Base-by-base conservation (phyloP, 2,113 vertebrate genomes). In the Mungos mungo region DNA sequence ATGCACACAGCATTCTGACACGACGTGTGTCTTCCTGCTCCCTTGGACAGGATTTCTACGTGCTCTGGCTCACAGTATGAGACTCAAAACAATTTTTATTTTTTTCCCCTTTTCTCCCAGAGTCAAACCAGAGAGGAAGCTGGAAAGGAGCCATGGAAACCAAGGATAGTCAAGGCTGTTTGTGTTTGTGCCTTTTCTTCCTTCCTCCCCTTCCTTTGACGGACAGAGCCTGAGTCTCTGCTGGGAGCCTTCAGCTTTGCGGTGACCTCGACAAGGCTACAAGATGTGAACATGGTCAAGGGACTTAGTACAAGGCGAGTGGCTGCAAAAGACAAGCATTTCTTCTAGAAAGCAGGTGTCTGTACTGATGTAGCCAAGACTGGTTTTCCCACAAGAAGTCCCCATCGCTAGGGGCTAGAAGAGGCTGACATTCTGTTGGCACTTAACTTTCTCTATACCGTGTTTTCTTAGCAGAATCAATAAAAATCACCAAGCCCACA, bases 11-110 rank as follows among this genome's bases (percentile, higher is more conserved):
- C 0, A 4, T 18, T 63, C 25, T n/a, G 15, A 41, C 2, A 2
- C 2, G 38, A 38, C 54, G 16, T 35, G n/a, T n/a, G 38, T 33
- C 72, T 14, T 63, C 91, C 74, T 95, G 23, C 41, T 83, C 77
- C 71, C 47, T 23, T n/a, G 29, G 23, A 76, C 50, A 2, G 38
- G 50, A 52, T 74, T 35, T 76, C 69, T 92, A 50, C 89, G 97
- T 95, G 88, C 96, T 98, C 97, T 98, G 88, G 97, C 88, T 97
- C 96, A 88, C 81, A 97, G 90, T 95, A 69, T 88, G 98, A 98
- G 80, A 93, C 84, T 96, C 23, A 0, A 93, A 97, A 97, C 83
- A 95, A 86, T 97, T n/a, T 6, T 7, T 1, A 11, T 81, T 87
- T 41, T 41, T 69, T 47, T 31, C 29, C 38, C 13, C 29, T 74